Evolutionary conservation across 2,113 vertebrate species (phyloP), one percentile per base, ranked within the genome.

Genomic region (Zosterops borbonicus): DNA sequence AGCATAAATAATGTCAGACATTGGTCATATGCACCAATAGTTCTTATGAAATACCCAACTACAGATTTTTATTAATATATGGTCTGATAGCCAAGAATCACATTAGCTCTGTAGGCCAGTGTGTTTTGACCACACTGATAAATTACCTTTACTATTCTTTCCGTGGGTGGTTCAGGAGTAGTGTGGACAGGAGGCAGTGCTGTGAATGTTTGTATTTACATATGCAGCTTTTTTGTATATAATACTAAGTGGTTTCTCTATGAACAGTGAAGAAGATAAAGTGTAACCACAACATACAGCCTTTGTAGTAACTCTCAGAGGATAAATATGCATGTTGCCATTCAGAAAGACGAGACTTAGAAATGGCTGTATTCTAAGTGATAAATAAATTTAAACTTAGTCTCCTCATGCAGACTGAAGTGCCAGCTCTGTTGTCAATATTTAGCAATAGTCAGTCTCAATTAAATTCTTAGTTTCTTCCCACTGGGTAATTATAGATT

Each of bases 241-340:
- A 28, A 14, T 55, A n/a, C 3, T 14, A 53, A 55, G 5, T 35
- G 14, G 9, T 12, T 29, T 71, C 27, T 65, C 8, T 50, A 73
- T 0, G 0, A 31, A 10, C 8, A 62, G 1, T 37, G 14, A 70
- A 39, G 14, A 74, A 46, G 37, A 47, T 28, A 6, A 89, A 82
- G 15, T n/a, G n/a, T 33, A 50, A 46, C 17, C 8, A 16, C 19
- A 65, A 16, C 4, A 37, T 27, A 49, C 1, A 28, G 2, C 2
- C 9, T 58, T 14, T 29, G 6, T 15, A 59, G 23, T 31, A 64
- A 63, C 29, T 75, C 16, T 70, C 9, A 46, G 47, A 27, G 35
- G 29, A 67, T 62, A n/a, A 80, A 35, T 12, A 11, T 2, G 9
- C 0, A 3, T 14, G 41, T 4, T 35, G 5, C 1, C 23, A 13